Conservation (phyloP, 2,113 vertebrate species). For the Morone chrysops region DNA sequence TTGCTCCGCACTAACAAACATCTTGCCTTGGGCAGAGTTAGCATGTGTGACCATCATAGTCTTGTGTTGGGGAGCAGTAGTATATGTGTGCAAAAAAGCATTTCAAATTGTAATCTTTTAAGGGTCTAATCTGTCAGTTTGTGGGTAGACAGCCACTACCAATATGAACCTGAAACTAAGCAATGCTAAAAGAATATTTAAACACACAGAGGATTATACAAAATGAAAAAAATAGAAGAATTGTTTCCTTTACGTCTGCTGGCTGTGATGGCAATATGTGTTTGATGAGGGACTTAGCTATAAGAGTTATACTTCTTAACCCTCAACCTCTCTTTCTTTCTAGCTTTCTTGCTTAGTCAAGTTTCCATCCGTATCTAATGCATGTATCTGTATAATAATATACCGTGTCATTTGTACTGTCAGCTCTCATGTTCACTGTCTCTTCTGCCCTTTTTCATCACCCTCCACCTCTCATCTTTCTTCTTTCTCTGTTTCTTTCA, state of each 20-base stretch:
- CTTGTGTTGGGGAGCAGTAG: no score
- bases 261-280: constrained; percentile 14
- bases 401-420: neutral
- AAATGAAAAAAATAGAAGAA: neutral
- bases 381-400: neutral
- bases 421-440: constrained; percentile 8
- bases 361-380: neutral
- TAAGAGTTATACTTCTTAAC: constrained; percentile 48
- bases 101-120: neutral
- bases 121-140: neutral
- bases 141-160: neutral
- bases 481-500: constrained; percentile 19
- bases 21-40: neutral
- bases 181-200: neutral
- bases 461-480: constrained; percentile 13
- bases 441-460: constrained; percentile 19
- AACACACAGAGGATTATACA: neutral
- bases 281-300: constrained; percentile 50
- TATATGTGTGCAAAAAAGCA: neutral
- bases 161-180: neutral
- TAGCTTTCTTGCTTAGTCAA: neutral
- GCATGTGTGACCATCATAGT: neutral
- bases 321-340: neutral
- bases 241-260: constrained; percentile 7
- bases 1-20: constrained; percentile 25